A percentile compares a stretch with the other conserved stretches of the same genome.
phyloP scores from a whole-genome alignment of 37 sponge, comb jelly and placozoan species.

The Axinella damicornis region DNA sequence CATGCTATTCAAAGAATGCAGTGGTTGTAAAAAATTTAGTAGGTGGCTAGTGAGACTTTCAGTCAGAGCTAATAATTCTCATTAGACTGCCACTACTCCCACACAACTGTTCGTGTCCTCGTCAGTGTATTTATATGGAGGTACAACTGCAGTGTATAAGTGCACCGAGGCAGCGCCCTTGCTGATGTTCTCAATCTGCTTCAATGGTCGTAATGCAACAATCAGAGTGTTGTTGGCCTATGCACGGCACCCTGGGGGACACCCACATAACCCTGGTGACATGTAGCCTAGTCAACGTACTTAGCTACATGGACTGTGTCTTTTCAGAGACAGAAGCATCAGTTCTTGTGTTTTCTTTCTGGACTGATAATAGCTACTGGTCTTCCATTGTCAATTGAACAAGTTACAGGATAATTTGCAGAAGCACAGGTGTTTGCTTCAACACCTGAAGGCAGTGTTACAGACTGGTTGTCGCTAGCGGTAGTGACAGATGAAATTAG shows the following conservation, averaged over 20 bases:
- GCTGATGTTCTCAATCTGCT: slow-evolving; percentile 72
- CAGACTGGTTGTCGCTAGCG: slow-evolving; percentile 5
- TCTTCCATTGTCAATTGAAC: slow-evolving; percentile 52
- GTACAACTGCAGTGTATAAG: slow-evolving; percentile 66
- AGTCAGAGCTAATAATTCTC: too few species aligned
- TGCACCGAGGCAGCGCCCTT: slow-evolving; percentile 69
- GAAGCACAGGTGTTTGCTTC: slow-evolving; percentile 68
- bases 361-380: slow-evolving; percentile 86
- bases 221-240: slow-evolving; percentile 37
- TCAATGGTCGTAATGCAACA: slow-evolving; percentile 40
- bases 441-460: slow-evolving; percentile 29
- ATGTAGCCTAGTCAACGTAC: slow-evolving; percentile 11
- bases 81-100: too few species aligned
- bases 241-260: slow-evolving; percentile 87
- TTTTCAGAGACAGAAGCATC: slow-evolving; percentile 14
- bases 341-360: slow-evolving; percentile 75
- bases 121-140: too few species aligned
- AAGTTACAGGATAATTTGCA: slow-evolving; percentile 42
- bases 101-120: too few species aligned
- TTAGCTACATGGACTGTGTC: slow-evolving; percentile 44
- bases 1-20: too few species aligned
- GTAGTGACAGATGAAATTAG: slow-evolving; percentile 52
- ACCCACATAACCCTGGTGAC: slow-evolving; percentile 63
- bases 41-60: too few species aligned
- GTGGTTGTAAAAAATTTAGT: too few species aligned